Conservation (phyloP, 2,888 invertebrate genomes). For the Silvanus unidentatus region DNA sequence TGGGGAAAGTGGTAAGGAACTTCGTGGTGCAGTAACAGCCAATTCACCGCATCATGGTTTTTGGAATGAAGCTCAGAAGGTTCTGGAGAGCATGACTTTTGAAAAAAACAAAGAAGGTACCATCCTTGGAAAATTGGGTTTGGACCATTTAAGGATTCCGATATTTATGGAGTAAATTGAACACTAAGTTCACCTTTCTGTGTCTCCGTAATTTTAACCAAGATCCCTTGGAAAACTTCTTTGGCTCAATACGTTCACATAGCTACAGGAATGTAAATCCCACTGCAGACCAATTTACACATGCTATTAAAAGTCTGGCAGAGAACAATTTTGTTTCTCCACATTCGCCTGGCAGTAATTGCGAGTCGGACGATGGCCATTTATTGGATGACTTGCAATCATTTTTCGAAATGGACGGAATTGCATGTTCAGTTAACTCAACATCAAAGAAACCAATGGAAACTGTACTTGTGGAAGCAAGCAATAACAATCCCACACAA, state of each 20-base stretch:
- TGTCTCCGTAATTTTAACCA: constrained; percentile 16
- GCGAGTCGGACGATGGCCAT: background rate
- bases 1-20: constrained; percentile 10
- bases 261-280: constrained; percentile 11
- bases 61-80: constrained; percentile 3
- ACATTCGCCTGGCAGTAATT: background rate
- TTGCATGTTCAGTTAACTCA: no score
- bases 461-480: no score
- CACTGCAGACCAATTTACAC: background rate
- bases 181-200: constrained; percentile 3
- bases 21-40: constrained; percentile 9
- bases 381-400: background rate
- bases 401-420: no score
- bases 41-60: constrained; percentile 13
- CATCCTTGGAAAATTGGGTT: no score
- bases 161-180: background rate
- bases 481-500: no score
- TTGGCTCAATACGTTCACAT: constrained; percentile 12
- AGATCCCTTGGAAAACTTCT: constrained; percentile 18
- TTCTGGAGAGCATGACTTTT: no score
- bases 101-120: no score
- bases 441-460: no score
- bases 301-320: background rate
- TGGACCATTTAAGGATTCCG: no score
- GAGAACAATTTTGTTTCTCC: background rate